Conservation (phyloP, 2,888 invertebrate genomes). For the Chrysina gloriosa region DNA sequence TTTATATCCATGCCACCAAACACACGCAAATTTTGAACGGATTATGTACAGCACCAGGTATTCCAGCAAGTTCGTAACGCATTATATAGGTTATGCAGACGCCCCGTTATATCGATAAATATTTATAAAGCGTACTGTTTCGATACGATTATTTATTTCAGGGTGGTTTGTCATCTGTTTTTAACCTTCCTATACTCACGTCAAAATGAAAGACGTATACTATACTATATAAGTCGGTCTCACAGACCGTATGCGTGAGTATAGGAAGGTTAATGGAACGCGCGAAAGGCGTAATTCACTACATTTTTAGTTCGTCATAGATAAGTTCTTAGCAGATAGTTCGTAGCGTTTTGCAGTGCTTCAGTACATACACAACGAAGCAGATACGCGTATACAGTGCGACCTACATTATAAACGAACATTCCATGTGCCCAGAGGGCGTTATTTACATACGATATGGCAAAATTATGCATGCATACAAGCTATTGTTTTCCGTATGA, state of each 20-base stretch:
- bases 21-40: conserved; percentile 11
- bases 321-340: not conserved
- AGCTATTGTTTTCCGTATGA: conserved; percentile 14
- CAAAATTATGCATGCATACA: not conserved
- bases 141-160: conserved; percentile 15
- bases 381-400: not conserved
- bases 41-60: conserved; percentile 8
- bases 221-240: too few relatives aligned
- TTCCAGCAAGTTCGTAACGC: conserved; percentile 1
- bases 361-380: not conserved
- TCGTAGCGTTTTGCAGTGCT: not conserved
- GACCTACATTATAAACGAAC: not conserved
- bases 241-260: too few relatives aligned
- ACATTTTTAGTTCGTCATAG: conserved; percentile 14
- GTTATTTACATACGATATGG: not conserved
- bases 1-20: not conserved
- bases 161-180: not conserved
- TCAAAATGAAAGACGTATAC: too few relatives aligned
- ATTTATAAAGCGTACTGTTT: conserved; percentile 36
- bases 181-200: too few relatives aligned
- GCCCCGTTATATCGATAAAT: conserved; percentile 33
- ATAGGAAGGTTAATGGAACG: too few relatives aligned
- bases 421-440: not conserved
- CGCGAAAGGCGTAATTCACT: conserved; percentile 8
- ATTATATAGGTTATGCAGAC: conserved; percentile 33